Evolutionary conservation across 2,888 invertebrate genomes (phyloP).

Genomic region (Acleris sparsana): DNA sequence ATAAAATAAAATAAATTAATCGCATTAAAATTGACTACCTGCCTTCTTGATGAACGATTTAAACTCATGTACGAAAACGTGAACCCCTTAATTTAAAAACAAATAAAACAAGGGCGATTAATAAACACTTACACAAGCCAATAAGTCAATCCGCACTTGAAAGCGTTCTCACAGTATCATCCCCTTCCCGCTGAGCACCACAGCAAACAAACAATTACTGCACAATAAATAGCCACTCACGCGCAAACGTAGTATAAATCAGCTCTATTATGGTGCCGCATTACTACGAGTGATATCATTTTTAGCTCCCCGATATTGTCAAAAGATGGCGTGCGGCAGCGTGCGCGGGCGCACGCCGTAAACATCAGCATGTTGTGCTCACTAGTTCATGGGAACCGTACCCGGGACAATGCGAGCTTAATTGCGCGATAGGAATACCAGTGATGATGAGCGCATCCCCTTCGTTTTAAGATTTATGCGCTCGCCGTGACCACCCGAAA

Average conservation of each 20-base stretch:
- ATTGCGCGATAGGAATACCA: constrained; percentile 78
- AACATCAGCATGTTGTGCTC: constrained; percentile 53
- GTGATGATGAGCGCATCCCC: constrained; percentile 67
- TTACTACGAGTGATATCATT: constrained; percentile 62
- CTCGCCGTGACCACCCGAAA: constrained; percentile 66
- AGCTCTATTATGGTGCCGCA: constrained; percentile 63
- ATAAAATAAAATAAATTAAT: too few species aligned
- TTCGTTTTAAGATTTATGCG: constrained; percentile 68
- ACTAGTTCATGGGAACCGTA: constrained; percentile 78
- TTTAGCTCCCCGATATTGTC: constrained; percentile 57
- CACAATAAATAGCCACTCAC: constrained; percentile 73
- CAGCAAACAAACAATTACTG: constrained; percentile 79
- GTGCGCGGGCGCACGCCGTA: constrained; percentile 62
- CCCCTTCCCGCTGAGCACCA: constrained; percentile 51
- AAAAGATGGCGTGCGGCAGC: constrained; percentile 63
- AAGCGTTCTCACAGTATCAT: constrained; percentile 64
- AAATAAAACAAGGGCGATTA: constrained; percentile 47
- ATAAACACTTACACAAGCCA: constrained; percentile 56
- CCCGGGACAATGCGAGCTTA: constrained; percentile 74
- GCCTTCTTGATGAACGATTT: neutral
- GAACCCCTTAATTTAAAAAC: constrained; percentile 42
- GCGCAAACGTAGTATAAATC: constrained; percentile 71
- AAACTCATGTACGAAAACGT: constrained; percentile 1
- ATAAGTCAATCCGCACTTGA: constrained; percentile 59
- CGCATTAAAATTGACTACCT: too few species aligned